A percentile compares a stretch with the other conserved stretches of the same genome.
phyloP scores from a whole-genome alignment of 2,888 invertebrate species.

The Entomobrya multifasciata region DNA sequence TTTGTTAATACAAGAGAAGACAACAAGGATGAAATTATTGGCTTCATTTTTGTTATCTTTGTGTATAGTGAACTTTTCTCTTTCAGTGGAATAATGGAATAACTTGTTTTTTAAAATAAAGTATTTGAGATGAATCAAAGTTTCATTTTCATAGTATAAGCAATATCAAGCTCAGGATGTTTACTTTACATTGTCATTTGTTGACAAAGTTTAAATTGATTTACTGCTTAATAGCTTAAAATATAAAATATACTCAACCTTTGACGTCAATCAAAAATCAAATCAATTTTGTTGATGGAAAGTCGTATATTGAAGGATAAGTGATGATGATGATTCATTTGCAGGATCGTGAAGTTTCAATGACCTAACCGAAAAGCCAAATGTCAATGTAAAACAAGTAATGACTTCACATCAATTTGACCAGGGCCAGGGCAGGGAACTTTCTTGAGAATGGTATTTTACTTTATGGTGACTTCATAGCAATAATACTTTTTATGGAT shows the following conservation, averaged over 20 bases:
- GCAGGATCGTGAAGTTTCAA: conserved; percentile 39
- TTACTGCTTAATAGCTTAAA: background rate
- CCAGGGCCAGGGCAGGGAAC: background rate
- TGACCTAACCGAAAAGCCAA: too few species aligned
- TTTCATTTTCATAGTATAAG: too few species aligned
- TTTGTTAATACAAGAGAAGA: too few species aligned
- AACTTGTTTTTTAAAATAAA: background rate
- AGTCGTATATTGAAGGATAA: background rate
- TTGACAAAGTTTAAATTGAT: background rate
- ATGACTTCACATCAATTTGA: background rate
- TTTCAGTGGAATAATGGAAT: too few species aligned
- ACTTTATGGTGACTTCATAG: background rate
- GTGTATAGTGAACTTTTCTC: too few species aligned
- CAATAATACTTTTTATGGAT: background rate
- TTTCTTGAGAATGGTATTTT: background rate
- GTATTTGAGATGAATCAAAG: background rate
- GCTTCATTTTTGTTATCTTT: too few species aligned
- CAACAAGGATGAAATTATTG: too few species aligned
- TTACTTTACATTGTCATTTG: too few species aligned
- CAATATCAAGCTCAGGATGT: too few species aligned
- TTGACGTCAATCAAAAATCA: too few species aligned
- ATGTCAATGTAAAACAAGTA: too few species aligned
- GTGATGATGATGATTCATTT: conserved; percentile 1
- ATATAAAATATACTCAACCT: too few species aligned
- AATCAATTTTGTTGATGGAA: background rate